Percentiles rank a stretch among this genome's conserved stretches.
Conservation (phyloP, 2,888 invertebrate genomes). For the Clunio marinus region DNA sequence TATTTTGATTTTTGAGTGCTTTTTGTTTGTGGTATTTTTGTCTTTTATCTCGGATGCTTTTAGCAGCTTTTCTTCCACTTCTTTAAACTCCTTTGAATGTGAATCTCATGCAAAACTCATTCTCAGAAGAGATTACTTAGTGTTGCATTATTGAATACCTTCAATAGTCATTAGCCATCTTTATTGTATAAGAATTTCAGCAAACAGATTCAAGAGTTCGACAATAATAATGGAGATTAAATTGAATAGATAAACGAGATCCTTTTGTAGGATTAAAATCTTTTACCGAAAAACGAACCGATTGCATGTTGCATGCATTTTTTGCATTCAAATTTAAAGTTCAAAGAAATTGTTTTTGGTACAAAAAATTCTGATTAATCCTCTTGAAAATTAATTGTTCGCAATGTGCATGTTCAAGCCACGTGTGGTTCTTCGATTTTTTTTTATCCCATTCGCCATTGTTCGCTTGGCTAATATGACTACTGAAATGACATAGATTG, state of each 20-base stretch:
- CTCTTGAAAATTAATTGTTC: constrained; percentile 7
- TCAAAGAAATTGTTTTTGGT: background rate
- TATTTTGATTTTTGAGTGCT: constrained; percentile 12
- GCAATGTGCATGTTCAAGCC: constrained; percentile 4
- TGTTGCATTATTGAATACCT: constrained; percentile 8
- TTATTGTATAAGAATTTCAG: background rate
- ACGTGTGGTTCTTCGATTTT: background rate
- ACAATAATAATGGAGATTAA: background rate
- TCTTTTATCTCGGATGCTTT: background rate
- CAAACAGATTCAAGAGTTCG: background rate
- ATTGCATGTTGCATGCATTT: background rate
- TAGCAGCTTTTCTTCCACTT: background rate
- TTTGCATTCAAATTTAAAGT: background rate
- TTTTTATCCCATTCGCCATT: background rate
- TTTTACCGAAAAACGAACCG: too few relatives aligned
- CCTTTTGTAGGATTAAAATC: background rate
- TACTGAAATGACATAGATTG: constrained; percentile 21
- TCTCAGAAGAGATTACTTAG: background rate
- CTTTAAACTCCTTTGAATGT: background rate
- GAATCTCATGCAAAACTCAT: constrained; percentile 2
- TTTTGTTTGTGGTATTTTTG: background rate
- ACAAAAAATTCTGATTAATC: background rate
- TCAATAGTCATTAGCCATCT: background rate
- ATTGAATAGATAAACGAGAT: background rate
- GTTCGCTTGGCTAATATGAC: background rate